phyloP scores from a whole-genome alignment of 2,888 invertebrate genomes.

The Eudemis profundana region DNA sequence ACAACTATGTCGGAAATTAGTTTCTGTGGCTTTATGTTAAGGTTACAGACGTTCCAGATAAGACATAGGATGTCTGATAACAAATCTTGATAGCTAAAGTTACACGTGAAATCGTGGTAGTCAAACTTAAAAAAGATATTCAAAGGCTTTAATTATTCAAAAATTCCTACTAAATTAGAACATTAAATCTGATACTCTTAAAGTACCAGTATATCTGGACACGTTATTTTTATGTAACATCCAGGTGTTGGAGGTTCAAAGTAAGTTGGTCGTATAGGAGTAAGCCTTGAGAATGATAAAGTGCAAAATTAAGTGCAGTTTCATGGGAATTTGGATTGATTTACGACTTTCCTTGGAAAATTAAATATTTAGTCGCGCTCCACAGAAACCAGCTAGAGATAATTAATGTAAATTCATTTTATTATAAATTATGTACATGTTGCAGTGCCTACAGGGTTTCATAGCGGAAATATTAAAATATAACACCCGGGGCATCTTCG shows the following conservation, averaged over 20 bases:
- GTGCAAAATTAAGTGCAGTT: constrained; percentile 28
- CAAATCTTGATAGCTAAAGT: too few relatives aligned
- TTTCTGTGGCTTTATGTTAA: too few relatives aligned
- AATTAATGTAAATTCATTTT: too few relatives aligned
- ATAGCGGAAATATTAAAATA: too few relatives aligned
- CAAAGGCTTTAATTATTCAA: neutral
- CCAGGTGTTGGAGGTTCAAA: neutral
- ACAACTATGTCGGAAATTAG: too few relatives aligned
- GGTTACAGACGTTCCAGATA: too few relatives aligned
- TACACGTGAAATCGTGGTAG: too few relatives aligned
- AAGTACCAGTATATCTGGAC: neutral
- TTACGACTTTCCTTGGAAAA: neutral
- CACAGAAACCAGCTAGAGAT: too few relatives aligned
- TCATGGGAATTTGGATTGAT: constrained; percentile 3
- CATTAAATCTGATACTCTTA: constrained; percentile 10
- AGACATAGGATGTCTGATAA: too few relatives aligned
- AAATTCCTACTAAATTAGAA: constrained; percentile 3
- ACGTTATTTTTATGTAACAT: neutral
- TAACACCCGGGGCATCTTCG: too few relatives aligned
- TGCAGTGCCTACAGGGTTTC: too few relatives aligned
- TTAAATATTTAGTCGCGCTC: neutral
- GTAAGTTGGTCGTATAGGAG: constrained; percentile 1
- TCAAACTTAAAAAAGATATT: constrained; percentile 4
- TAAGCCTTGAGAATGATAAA: neutral
- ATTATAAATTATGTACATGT: too few relatives aligned